Evolutionary conservation across 1,140 invertebrate genomes (phyloP), one percentile per base, ranked within the genome.

Genomic region (Luehdorfia chinensis): DNA sequence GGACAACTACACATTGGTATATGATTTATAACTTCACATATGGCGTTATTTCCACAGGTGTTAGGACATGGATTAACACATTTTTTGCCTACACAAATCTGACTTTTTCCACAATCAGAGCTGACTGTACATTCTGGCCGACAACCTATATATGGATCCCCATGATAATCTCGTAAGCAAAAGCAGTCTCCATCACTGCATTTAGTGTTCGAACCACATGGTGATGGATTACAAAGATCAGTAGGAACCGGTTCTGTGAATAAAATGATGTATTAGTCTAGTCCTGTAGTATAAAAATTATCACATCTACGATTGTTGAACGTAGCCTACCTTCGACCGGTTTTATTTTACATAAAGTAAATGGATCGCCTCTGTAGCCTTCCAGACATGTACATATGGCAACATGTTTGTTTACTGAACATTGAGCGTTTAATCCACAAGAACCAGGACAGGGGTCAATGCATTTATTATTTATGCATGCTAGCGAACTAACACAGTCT

Each of bases 51-150:
- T 2, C 95, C 95, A 74, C 96, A 97, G 4, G 94, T 91, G 7
- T 94, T 93, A n/a, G 92, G 92, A 72, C 95, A 97, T 4, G 95
- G 95, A 84, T 96, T 92, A 51, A 92, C 81, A 66, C 96, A 97
- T 68, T 95, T 92, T 62, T 94, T 92, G 52, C 91, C 91, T 9
- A 94, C 87, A 81, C 96, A 97, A 31, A 94, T 93, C 51, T 93
- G 83, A 60, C 93, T 89, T 59, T 90, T 91, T 3, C 92, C 87
- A 79, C 96, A 97, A 64, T 97, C 94, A 0, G 92, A 88, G 73
- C 93, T 94, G 41, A 92, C 90, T 2, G 93, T 90, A 77, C 94
- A 96, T 75, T 96, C 94, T 0, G 94, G 94, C 47, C 92, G 89
- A 64, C 94, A 94, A 11, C 92, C 92, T 3, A 88, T 54, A 52